Base-by-base conservation (phyloP, 2,797 vertebrate genomes). In the Paratrypauchen microcephalus region DNA sequence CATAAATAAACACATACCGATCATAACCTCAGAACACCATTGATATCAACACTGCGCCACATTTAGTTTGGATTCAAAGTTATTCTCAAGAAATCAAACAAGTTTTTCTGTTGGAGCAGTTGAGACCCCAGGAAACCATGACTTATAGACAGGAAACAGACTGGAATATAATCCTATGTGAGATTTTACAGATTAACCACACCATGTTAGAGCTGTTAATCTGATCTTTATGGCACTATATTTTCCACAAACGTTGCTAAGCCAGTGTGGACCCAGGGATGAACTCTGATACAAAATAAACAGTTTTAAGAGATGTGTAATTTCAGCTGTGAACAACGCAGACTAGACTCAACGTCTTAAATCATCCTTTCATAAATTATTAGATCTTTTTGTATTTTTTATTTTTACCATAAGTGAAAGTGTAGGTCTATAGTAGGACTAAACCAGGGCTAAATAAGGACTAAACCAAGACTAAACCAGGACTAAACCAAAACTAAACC, bases 141-240 rank as follows among this genome's bases (percentile, higher is more conserved):
- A 65, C 18, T 52, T 65, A 19, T 0, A 9, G 16, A 9, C 63
- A 65, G 63, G 63, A 65, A 65, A 65, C 47, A 4, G 23, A 3
- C 62, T 48, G 23, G 41, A 64, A 64, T 28, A 65, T 65, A 65
- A 65, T 65, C 63, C 63, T 30, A 13, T 21, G 63, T 50, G 19
- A 26, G 30, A 65, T n/a, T 65, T 65, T 52, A 65, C 63, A 65
- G 63, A 65, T 65, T 52, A 65, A 65, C 63, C 47, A 9, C 47
- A 52, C 12, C 24, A 32, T 30, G 19, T 8, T 19, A 11, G 30
- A 50, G 63, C 45, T 65, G 63, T 50, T 65, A 65, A 65, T 65
- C 63, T 30, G 63, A 65, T 50, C 63, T 65, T 65, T 65, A 32
- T 30, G 19, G 47, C 45, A 7, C 45, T 28, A n/a, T 19, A 50